Evolutionary conservation across 2,888 invertebrate genomes (phyloP), one percentile per base, ranked within the genome.

Genomic region (Leptinotarsa tumamoca): DNA sequence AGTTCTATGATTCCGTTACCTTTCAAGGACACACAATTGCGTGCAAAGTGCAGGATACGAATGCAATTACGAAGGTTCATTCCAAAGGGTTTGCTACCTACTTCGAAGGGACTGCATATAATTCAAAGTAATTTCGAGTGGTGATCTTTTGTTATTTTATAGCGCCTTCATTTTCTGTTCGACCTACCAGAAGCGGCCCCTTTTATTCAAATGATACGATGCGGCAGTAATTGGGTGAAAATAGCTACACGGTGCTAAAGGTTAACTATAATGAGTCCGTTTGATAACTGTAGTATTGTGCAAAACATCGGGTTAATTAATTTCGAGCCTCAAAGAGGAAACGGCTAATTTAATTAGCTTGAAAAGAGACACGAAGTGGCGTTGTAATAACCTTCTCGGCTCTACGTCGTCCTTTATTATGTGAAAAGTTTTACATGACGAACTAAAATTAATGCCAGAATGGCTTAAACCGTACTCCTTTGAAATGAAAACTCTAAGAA

Each of bases 181-280:
- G 14, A 10, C 17, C 18, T 63, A 17, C n/a, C 18, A n/a, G 43
- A 63, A 63, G 63, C 43, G n/a, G 4, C 2, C 69, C 52, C 69
- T 52, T 72, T 49, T 73, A 74, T 78, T 72, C 74, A 61, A 68
- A 74, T 72, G 74, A 74, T 33, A 66, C 66, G 70, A 74, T 52
- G 71, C 74, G 67, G 71, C 68, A 68, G 72, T 78, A 78, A 78
- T 74, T 78, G 74, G 67, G 72, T 72, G 74, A 73, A 77, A 77
- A 75, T 67, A 54, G 71, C 66, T 27, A 10, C 63, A 27, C 43
- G 52, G 18, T 67, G 74, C 73, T 67, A 73, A 75, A 74, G 77
- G 74, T 77, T 75, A 73, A 77, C 69, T 63, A 63, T 77, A 77
- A 77, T 73, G 74, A 77, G 70, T 63, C 43, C 33, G 10, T 63